Percentiles rank a stretch among this genome's conserved stretches.
Conservation (phyloP, 2,113 vertebrate genomes). For the Willisornis vidua region DNA sequence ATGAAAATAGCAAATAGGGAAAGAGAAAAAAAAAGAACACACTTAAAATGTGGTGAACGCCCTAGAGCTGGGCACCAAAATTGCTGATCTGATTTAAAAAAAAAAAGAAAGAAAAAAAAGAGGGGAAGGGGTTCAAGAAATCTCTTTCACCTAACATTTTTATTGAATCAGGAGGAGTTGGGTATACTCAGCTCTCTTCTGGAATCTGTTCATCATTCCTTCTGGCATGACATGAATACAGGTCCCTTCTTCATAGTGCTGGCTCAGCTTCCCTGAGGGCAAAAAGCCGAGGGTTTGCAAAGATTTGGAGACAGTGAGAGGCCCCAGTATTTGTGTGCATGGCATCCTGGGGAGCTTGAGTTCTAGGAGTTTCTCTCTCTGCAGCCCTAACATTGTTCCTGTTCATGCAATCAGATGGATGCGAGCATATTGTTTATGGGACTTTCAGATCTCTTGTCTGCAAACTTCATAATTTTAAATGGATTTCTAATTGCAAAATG, state of each 20-base stretch:
- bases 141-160: not conserved
- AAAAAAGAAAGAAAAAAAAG: not conserved
- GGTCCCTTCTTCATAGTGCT: not conserved
- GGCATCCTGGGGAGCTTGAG: not conserved
- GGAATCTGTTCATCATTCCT: not conserved
- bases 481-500: not conserved
- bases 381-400: not conserved
- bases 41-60: not conserved
- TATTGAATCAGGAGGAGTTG: not conserved
- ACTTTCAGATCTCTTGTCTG: not conserved
- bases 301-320: not conserved
- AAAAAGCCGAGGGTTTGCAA: not conserved
- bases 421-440: not conserved
- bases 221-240: not conserved
- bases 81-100: not conserved
- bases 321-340: not conserved
- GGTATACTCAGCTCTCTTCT: not conserved
- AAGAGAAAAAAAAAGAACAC: not conserved
- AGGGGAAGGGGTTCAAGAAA: not conserved
- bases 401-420: not conserved
- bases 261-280: not conserved
- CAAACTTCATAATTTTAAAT: not conserved
- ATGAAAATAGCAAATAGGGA: not conserved
- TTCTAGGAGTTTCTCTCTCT: not conserved
- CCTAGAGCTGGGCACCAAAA: not conserved